Base-by-base conservation (phyloP, 2,888 invertebrate genomes). In the Amphipyra tragopoginis region DNA sequence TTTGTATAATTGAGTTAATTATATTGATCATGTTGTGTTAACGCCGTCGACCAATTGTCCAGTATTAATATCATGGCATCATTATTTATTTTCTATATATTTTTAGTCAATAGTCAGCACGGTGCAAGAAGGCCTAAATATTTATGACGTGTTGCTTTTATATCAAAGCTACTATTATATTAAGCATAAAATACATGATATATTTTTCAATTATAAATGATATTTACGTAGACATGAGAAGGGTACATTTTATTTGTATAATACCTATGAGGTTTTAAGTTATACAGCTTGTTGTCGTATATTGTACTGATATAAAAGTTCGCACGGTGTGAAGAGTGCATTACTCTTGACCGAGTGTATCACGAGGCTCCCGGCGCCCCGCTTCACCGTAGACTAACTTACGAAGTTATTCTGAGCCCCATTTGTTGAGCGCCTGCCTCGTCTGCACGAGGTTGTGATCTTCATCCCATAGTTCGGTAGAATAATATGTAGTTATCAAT, bases 101-200 rank as follows among this genome's bases (percentile, higher is more conserved):
- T 29, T 29, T 21, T 51, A 73, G 50, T 8, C 64, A 61, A 61
- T 54, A 61, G 61, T 38, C 43, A 61, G 47, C 26, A 29, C 21
- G 72, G 76, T 77, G 79, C 77, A 77, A 78, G 79, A 61, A 34
- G 72, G 79, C 76, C 72, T 77, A 78, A 67, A 55, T 75, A 69
- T 63, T 62, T 48, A 45, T 43, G 36, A 57, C 29, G 59, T 13
- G 36, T 72, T 72, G 60, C 65, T 72, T 75, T 60, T 61, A 44
- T 58, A 57, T 56, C 40, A 48, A 67, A 58, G 45, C 57, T 60
- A 62, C 52, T 61, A 55, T 72, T 66, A 72, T 40, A 67, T 40
- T 77, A 78, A 72, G 75, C 65, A 56, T 75, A 66, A 68, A 65
- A 65, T 72, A 75, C 59, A 65, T 63, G 50, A 77, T 77, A 66